These are phyloP conservation scores for Gymnothorax javanicus DNA, from an alignment of 2,797 vertebrate species.

Conservation along the genomic window DNA sequence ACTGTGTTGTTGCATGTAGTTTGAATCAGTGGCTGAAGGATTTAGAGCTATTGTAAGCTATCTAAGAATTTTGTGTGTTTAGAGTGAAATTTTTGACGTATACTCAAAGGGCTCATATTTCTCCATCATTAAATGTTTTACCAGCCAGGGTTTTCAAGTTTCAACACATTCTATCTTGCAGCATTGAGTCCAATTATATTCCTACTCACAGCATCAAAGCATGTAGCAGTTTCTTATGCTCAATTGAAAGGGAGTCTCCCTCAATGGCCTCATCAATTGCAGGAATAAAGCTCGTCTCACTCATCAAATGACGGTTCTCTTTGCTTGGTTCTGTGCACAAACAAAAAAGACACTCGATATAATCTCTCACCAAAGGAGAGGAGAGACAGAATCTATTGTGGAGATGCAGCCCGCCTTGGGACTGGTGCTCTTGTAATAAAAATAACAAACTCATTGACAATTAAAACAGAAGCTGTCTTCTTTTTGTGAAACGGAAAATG, in stretches of 20 bases:
- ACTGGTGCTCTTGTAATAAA: background rate
- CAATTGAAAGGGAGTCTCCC: background rate
- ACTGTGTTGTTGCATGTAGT: too few species aligned
- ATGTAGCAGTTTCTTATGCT: background rate
- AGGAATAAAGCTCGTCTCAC: background rate
- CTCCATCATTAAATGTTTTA: background rate
- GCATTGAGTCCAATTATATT: background rate
- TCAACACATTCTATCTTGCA: background rate
- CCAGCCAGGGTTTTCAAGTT: background rate
- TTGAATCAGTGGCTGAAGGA: too few species aligned
- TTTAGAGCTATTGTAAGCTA: too few species aligned
- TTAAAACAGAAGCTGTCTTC: background rate
- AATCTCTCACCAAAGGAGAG: background rate
- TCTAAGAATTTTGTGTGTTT: background rate
- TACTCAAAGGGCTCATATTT: background rate
- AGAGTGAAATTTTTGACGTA: background rate
- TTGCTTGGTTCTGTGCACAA: background rate
- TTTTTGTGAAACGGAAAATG: background rate
- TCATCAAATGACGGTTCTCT: background rate
- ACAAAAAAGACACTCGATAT: background rate
- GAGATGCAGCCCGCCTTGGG: background rate
- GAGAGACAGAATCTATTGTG: background rate
- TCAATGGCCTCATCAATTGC: background rate
- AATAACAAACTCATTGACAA: background rate
- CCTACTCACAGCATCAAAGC: background rate